A percentile compares a stretch with the other conserved stretches of the same genome.
These are phyloP conservation scores for Anguilla obscura DNA, from an alignment of 2,797 vertebrate species.

Conservation along the genomic window DNA sequence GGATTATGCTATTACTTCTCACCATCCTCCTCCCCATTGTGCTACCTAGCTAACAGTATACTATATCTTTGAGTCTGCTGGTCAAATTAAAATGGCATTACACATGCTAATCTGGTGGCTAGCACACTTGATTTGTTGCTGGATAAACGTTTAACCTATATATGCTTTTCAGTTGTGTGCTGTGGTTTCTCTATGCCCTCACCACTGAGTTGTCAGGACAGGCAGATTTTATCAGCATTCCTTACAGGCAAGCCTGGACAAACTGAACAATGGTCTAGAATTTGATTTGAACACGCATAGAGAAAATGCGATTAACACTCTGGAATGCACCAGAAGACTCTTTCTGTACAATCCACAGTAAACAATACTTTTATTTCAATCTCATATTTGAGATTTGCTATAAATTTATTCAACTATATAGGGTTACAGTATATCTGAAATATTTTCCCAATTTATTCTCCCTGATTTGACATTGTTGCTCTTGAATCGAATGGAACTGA, in stretches of 20 bases:
- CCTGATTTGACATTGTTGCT: background rate
- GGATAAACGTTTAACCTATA: no score
- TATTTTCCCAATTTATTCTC: background rate
- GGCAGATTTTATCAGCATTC: background rate
- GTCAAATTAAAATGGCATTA: no score
- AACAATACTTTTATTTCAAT: background rate
- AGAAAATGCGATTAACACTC: background rate
- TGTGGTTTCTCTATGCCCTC: background rate
- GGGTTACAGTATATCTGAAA: background rate
- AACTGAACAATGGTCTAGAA: background rate
- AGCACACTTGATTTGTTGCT: no score
- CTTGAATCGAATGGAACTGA: background rate
- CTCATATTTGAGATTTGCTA: background rate
- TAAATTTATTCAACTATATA: background rate
- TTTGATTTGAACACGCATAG: background rate
- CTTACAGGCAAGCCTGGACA: constrained; percentile 5
- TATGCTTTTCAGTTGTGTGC: background rate
- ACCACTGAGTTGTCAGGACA: background rate
- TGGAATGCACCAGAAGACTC: background rate
- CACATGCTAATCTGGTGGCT: no score
- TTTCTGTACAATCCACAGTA: background rate
- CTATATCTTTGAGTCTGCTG: no score
- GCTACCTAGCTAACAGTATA: no score
- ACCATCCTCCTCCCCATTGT: no score
- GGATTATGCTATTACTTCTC: no score